These are phyloP conservation scores for Vulpes ferrilata DNA, from an alignment of 2,113 vertebrate species.

Conservation along the genomic window DNA sequence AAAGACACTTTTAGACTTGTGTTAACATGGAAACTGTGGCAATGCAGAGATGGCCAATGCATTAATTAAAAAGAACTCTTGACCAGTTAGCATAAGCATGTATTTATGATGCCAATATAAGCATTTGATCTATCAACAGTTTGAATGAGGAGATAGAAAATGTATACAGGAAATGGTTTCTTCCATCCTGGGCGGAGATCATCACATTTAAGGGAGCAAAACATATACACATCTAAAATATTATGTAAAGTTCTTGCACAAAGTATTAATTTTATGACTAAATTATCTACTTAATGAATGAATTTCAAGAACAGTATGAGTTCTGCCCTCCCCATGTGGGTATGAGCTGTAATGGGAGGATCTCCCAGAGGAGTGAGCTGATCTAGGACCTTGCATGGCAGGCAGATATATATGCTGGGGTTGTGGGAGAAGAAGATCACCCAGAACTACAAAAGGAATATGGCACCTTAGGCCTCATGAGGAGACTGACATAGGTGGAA, in stretches of 20 bases:
- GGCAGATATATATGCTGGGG: too few species aligned
- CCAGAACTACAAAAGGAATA: neutral
- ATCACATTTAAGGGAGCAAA: neutral
- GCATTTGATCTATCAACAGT: neutral
- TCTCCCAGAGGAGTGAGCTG: neutral
- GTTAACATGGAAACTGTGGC: neutral
- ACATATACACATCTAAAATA: neutral
- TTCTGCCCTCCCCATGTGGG: too few species aligned
- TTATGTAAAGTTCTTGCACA: neutral
- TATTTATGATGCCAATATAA: neutral
- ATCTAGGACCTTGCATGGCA: neutral
- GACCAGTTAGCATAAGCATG: neutral
- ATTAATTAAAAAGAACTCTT: neutral
- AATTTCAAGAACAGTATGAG: neutral
- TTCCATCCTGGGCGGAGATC: neutral
- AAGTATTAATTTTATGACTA: neutral
- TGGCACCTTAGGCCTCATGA: neutral
- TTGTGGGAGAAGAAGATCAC: neutral
- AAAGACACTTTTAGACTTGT: neutral
- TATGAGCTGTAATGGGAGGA: neutral
- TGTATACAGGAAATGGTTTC: neutral
- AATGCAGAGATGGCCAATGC: neutral
- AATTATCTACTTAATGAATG: neutral
- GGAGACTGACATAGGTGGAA: accelerated
- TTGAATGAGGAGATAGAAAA: neutral